A percentile compares a stretch with the other conserved stretches of the same genome.
Conservation (phyloP, 2,797 vertebrate genomes). For the Heterohyrax brucei region DNA sequence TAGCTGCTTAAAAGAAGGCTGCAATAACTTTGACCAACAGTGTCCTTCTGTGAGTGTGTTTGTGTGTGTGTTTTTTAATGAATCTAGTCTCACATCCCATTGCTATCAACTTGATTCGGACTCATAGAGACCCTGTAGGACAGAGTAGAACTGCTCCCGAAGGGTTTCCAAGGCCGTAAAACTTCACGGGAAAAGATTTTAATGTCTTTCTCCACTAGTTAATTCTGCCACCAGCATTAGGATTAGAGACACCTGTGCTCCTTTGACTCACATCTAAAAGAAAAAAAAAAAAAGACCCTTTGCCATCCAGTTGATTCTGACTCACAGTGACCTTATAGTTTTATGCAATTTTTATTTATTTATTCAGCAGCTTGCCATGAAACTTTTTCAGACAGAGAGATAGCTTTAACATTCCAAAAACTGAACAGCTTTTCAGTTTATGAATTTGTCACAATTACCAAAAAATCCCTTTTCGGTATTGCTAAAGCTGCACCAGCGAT, state of each 20-base stretch:
- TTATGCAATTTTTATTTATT: constrained; percentile 28
- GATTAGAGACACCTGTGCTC: too few species aligned
- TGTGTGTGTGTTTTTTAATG: not conserved
- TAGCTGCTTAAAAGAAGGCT: not conserved
- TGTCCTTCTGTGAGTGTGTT: not conserved
- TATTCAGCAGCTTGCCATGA: not conserved
- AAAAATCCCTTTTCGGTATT: not conserved
- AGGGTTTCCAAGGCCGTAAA: too few species aligned
- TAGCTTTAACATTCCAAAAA: not conserved
- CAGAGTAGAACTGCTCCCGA: too few species aligned
- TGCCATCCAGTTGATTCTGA: too few species aligned
- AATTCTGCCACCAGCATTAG: too few species aligned
- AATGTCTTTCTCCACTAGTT: too few species aligned
- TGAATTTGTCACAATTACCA: not conserved
- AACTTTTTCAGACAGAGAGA: not conserved
- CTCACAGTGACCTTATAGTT: not conserved
- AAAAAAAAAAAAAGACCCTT: too few species aligned
- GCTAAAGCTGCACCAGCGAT: not conserved
- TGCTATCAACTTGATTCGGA: too few species aligned
- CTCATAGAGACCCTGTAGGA: too few species aligned
- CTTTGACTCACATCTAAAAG: not conserved
- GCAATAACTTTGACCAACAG: not conserved
- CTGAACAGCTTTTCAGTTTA: not conserved
- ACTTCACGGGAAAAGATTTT: too few species aligned
- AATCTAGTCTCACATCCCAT: not conserved